Conservation (phyloP, 2,113 vertebrate species). For the Petromus typicus region DNA sequence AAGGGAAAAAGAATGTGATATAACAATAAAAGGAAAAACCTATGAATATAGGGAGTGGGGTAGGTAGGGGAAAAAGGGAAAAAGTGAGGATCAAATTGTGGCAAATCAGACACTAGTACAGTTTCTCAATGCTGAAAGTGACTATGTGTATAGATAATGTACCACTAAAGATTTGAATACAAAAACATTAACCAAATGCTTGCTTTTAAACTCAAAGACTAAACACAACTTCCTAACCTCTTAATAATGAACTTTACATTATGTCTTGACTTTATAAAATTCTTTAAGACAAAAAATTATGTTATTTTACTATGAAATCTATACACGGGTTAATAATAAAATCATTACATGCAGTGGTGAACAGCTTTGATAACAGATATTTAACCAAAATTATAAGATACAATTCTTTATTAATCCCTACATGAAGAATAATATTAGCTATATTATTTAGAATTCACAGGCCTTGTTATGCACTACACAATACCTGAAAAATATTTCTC, state of each 20-base stretch:
- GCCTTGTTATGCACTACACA: constrained; percentile 46
- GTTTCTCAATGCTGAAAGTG: too few relatives aligned
- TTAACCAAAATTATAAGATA: neutral
- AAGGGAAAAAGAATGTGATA: too few relatives aligned
- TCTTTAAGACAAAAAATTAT: constrained; percentile 3
- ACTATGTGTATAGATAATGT: too few relatives aligned
- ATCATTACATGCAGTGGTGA: neutral
- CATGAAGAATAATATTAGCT: constrained; percentile 37
- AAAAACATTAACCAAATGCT: neutral
- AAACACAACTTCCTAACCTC: neutral
- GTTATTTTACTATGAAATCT: neutral
- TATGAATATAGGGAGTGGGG: too few relatives aligned
- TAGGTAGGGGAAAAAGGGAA: too few relatives aligned
- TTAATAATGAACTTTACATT: neutral
- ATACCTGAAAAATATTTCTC: constrained; percentile 68
- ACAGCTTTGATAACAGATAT: neutral
- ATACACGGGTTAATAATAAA: neutral
- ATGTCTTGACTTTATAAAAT: neutral
- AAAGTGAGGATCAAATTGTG: too few relatives aligned
- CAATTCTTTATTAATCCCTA: constrained; percentile 32
- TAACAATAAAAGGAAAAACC: too few relatives aligned
- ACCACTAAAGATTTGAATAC: too few relatives aligned
- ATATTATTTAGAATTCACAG: constrained; percentile 67
- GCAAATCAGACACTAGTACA: too few relatives aligned
- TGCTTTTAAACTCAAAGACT: neutral